These are phyloP conservation scores for Linurgus olivaceus DNA, from an alignment of 2,797 vertebrate genomes.

Conservation along the genomic window DNA sequence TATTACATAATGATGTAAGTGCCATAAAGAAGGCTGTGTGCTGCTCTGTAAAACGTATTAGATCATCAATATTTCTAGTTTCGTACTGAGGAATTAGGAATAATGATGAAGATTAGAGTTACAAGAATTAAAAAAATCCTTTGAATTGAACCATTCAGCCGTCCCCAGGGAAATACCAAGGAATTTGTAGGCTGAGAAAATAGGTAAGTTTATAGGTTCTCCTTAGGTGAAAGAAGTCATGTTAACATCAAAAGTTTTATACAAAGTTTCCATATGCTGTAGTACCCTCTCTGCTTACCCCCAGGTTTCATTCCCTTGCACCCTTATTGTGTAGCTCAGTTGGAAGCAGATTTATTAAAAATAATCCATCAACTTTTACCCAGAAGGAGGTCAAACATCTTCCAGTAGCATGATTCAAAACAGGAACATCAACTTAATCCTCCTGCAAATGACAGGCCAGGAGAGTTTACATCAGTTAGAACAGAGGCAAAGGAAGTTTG, in stretches of 20 bases:
- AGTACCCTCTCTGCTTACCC: background rate
- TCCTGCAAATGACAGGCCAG: background rate
- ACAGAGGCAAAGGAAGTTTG: background rate
- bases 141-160: constrained; percentile 74
- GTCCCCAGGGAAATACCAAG: constrained; percentile 66
- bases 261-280: constrained; percentile 70
- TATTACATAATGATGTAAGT: constrained; percentile 78
- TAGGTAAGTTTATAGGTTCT: constrained; percentile 72
- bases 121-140: constrained; percentile 76
- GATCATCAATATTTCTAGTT: constrained; percentile 78
- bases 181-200: constrained; percentile 75
- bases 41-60: constrained; percentile 75
- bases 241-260: constrained; percentile 75
- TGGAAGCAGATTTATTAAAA: constrained; percentile 57
- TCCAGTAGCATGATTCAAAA: constrained; percentile 26
- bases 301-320: constrained; percentile 30
- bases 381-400: constrained; percentile 32
- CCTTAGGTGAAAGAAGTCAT: constrained; percentile 75
- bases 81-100: constrained; percentile 77
- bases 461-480: background rate
- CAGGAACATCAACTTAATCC: constrained; percentile 28
- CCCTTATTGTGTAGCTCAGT: constrained; percentile 21
- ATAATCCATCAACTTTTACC: constrained; percentile 13
- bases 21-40: constrained; percentile 75
- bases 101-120: constrained; percentile 80